A percentile compares a stretch with the other conserved stretches of the same genome.
Evolutionary conservation across 2,888 invertebrate genomes (phyloP).

Genomic region (Andrena dorsata): DNA sequence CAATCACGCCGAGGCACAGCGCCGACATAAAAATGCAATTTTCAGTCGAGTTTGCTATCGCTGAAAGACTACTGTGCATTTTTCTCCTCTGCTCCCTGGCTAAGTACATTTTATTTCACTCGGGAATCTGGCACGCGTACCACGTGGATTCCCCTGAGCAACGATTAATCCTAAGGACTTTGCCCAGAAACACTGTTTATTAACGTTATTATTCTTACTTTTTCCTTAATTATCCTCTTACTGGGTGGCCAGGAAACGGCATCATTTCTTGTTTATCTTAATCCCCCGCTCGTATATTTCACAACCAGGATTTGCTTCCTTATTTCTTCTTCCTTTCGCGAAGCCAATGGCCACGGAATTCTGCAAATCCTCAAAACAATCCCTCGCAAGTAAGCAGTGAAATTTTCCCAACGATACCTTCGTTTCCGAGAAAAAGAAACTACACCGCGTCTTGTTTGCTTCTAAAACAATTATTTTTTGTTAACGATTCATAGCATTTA

Average conservation of each 20-base stretch:
- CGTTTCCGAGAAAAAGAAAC: background rate
- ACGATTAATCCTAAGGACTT: constrained; percentile 4
- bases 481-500: too few species aligned
- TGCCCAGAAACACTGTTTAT: constrained; percentile 1
- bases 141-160: background rate
- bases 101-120: constrained; percentile 1
- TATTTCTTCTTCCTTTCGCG: background rate
- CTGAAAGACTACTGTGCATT: background rate
- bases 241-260: background rate
- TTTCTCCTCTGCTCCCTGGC: background rate
- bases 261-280: constrained; percentile 19
- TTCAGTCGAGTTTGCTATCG: background rate
- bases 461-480: background rate
- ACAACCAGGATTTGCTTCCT: background rate
- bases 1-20: constrained; percentile 29
- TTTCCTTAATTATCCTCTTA: constrained; percentile 32
- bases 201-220: constrained; percentile 21
- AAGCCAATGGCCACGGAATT: background rate
- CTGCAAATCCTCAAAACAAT: too few species aligned
- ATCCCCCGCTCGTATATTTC: background rate
- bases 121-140: background rate
- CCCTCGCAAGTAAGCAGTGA: background rate
- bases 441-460: background rate
- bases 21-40: constrained; percentile 17
- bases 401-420: background rate